phyloP scores from a whole-genome alignment of 2,888 invertebrate species.

The Lampropteryx suffumata region DNA sequence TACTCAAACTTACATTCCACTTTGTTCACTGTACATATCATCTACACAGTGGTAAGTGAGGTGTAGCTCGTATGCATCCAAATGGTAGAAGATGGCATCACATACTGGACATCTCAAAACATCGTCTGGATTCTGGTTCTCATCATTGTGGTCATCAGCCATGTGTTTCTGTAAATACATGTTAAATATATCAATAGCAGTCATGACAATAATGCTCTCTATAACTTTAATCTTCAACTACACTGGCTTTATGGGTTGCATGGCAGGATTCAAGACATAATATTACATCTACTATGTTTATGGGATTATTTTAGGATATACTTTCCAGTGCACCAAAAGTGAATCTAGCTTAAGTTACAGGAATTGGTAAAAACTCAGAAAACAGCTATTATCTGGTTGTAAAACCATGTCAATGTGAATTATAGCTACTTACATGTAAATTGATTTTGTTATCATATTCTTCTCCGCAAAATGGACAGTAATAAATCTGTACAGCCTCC shows the following conservation, averaged over 20 bases:
- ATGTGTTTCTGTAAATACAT: slow-evolving; percentile 76
- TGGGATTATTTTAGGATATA: no score
- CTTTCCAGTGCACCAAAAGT: no score
- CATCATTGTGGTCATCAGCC: slow-evolving; percentile 76
- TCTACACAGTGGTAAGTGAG: slow-evolving; percentile 83
- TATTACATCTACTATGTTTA: no score
- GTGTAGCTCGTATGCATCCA: slow-evolving; percentile 85
- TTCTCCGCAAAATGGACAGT: slow-evolving; percentile 84
- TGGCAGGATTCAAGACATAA: no score
- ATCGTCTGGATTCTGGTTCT: slow-evolving; percentile 80
- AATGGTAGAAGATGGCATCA: slow-evolving; percentile 85
- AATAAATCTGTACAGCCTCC: slow-evolving; percentile 68
- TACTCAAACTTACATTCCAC: slow-evolving; percentile 61
- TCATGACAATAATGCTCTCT: no score
- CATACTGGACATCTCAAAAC: slow-evolving; percentile 85
- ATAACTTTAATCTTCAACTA: no score
- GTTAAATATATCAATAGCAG: background rate
- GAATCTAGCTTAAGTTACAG: no score
- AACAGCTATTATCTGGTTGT: no score
- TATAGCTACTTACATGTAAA: slow-evolving; percentile 78
- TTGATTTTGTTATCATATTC: slow-evolving; percentile 87
- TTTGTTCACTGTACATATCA: slow-evolving; percentile 84
- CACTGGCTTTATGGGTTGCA: no score
- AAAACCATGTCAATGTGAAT: no score
- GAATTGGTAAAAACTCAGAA: no score